Evolutionary conservation across 2,888 invertebrate genomes (phyloP), one percentile per base, ranked within the genome.

Genomic region (Pachymerium ferrugineum): DNA sequence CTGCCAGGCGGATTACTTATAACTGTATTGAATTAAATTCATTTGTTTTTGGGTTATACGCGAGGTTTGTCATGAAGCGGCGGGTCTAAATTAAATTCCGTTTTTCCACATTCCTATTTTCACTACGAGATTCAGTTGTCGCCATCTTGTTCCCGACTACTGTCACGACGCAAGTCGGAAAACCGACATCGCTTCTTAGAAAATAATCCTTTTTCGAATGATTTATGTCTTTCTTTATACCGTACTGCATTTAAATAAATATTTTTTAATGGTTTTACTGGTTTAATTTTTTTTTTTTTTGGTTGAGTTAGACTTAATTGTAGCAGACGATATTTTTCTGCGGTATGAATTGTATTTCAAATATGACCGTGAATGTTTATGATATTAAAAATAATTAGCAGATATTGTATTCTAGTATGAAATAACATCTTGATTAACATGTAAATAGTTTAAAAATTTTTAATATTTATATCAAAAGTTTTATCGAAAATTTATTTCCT

Each of bases 251-350:
- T 25, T 16, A 8, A 28, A 28, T 4, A 4, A 28, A 0, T 0
- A 3, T 6, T 62, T 62, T 62, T 28, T 10, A n/a, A 25, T 47
- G 16, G 1, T 19, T 47, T 47, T 47, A 1, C 10, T 47, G 14
- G 22, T 62, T 4, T 28, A 2, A 12, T 28, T 3, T 28, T 16
- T 38, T 12, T 38, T 38, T 38, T 62, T 10, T 1, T 14, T n/a
- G 12, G 14, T n/a, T n/a, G n/a, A n/a, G n/a, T n/a, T n/a, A n/a
- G n/a, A n/a, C n/a, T n/a, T n/a, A n/a, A n/a, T n/a, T 28, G 62
- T 62, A 62, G 62, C 62, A 62, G 62, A 62, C 62, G 62, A 62
- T 62, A n/a, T 62, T 62, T 62, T 62, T 10, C 62, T 62, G 62
- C 62, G 62, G 62, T 12, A 62, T 25, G n/a, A n/a, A n/a, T 62